Conservation (phyloP, 1,140 invertebrate genomes). For the Anastatus disparis region DNA sequence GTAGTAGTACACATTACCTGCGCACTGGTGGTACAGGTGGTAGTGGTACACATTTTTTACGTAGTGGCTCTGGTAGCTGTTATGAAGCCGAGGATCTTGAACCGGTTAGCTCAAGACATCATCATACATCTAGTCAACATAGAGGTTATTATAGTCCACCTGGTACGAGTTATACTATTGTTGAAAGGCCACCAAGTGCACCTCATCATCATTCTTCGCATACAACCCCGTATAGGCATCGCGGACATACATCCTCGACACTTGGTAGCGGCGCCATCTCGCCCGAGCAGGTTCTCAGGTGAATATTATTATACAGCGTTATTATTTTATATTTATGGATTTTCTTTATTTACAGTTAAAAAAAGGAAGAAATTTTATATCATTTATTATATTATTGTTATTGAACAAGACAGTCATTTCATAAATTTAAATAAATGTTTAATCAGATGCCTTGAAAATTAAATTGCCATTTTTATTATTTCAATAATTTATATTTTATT, state of each 20-base stretch:
- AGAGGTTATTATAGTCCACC: conserved; percentile 70
- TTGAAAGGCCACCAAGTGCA: conserved; percentile 81
- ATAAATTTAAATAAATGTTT: no score
- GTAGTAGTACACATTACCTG: conserved; percentile 55
- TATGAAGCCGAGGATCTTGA: conserved; percentile 68
- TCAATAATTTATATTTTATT: no score
- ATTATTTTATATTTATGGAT: background rate
- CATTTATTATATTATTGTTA: no score
- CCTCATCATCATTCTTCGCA: conserved; percentile 75
- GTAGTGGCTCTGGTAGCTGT: conserved; percentile 58
- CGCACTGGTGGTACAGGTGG: no score
- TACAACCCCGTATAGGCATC: conserved; percentile 70
- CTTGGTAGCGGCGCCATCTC: conserved; percentile 75
- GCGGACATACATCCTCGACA: conserved; percentile 54
- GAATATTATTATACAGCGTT: conserved; percentile 2
- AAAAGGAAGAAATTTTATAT: no score
- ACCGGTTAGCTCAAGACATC: conserved; percentile 44
- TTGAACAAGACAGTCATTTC: no score
- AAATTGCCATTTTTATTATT: no score
- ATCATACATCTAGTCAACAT: conserved; percentile 51
- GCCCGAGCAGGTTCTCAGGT: conserved; percentile 79
- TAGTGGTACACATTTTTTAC: conserved; percentile 59
- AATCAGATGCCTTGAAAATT: no score
- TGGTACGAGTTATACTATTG: conserved; percentile 85
- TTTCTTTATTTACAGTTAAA: background rate